These are phyloP conservation scores for Platanista minor DNA, from an alignment of 2,113 vertebrate species.

Conservation along the genomic window DNA sequence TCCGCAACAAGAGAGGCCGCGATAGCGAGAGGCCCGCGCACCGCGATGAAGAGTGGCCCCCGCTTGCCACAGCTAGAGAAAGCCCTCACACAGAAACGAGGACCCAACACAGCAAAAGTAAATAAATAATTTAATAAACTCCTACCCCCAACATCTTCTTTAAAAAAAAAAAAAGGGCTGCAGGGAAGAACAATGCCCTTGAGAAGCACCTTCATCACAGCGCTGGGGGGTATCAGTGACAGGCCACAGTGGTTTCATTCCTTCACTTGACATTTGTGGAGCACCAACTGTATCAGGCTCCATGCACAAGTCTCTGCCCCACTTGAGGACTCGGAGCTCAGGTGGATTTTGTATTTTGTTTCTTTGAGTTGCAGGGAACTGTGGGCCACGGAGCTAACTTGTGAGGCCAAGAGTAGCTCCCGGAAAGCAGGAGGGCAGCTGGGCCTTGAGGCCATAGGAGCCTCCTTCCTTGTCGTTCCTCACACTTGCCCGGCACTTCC, in stretches of 20 bases:
- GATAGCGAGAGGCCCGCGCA: no score
- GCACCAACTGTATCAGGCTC: background rate
- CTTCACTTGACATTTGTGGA: background rate
- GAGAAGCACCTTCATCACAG: background rate
- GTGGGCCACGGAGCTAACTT: background rate
- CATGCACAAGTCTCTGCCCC: rapidly evolving
- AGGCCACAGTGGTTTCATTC: rapidly evolving
- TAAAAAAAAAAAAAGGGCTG: background rate
- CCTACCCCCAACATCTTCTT: no score
- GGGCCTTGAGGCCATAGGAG: background rate
- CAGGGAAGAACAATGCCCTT: background rate
- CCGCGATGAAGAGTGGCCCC: no score
- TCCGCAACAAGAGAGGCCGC: no score
- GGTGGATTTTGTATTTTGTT: background rate
- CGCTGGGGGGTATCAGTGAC: background rate
- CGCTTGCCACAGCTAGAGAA: no score
- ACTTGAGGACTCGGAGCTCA: background rate
- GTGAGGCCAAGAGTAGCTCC: background rate
- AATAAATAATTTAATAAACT: no score
- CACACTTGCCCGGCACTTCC: background rate
- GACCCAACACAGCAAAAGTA: no score
- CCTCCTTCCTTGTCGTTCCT: background rate
- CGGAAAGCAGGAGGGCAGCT: background rate
- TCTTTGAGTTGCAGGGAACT: background rate
- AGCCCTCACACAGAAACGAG: no score